Evolutionary conservation across 1,140 invertebrate species (phyloP), one percentile per base, ranked within the genome.

Genomic region (Lordiphosa collinella): DNA sequence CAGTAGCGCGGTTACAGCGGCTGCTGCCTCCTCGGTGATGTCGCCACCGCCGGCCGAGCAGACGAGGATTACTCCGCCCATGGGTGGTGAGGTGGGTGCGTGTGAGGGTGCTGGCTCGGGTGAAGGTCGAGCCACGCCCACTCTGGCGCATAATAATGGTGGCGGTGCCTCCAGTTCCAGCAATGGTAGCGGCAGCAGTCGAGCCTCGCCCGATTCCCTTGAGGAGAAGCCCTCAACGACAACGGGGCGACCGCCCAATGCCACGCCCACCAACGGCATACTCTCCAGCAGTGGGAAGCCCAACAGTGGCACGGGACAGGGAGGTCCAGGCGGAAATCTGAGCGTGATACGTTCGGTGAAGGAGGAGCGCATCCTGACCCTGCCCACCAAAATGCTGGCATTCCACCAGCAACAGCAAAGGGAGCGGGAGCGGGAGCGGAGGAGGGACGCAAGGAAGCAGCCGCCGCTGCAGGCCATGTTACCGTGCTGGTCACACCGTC

Each of bases 391-490:
- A 36, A 87, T 88, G 85, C 55, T 86, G 36, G 63, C 80, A 31
- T 86, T 87, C 10, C 84, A 82, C 1, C 85, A 87, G 44, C 84
- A 79, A 18, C 41, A 63, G 9, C 54, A 73, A n/a, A 57, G 72
- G 11, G 66, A 70, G 6, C 37, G 61, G 9, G 72, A 76, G 11
- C 76, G 84, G 25, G 87, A 89, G 14, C 70, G 61, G 62, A 67
- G 78, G 89, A 58, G 11, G 44, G 41, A 41, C 36, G 31, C 43
- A 34, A 41, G 37, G 54, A 64, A 61, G 89, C 90, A 49, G 90
- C 91, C 1, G 89, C 90, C 43, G 90, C 90, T 18, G 89, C 90
- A 52, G 74, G 88, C 13, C 86, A 88, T 60, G 87, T 88, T 3
- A 89, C 87, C 8, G 88, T 89, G 34, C 62, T 89, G 43, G 88